A percentile compares a stretch with the other conserved stretches of the same genome.
Conservation (phyloP, 2,797 vertebrate genomes). For the Eulemur mongoz region DNA sequence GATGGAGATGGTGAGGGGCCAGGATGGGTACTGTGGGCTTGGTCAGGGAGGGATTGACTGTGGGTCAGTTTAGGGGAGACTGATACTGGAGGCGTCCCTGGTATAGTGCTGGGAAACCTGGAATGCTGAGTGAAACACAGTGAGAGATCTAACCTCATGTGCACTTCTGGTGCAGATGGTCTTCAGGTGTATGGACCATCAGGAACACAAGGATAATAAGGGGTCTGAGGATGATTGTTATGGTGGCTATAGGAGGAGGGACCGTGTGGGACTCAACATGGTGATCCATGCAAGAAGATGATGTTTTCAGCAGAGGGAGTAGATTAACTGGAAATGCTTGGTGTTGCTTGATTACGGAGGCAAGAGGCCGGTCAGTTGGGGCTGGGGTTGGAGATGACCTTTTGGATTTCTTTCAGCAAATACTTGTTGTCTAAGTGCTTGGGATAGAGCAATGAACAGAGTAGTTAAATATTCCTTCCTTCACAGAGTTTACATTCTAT, state of each 20-base stretch:
- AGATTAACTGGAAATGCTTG: background rate
- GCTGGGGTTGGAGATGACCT: background rate
- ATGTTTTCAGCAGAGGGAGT: background rate
- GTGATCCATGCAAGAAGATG: background rate
- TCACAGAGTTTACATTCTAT: background rate
- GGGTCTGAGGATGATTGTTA: background rate
- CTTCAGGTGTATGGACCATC: background rate
- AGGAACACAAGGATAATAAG: background rate
- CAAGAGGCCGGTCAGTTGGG: background rate
- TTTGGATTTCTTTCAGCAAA: constrained; percentile 13
- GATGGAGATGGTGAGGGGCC: background rate
- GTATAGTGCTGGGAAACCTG: background rate
- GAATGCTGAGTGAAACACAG: background rate
- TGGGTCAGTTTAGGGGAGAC: background rate
- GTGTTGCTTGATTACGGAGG: background rate
- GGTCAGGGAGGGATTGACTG: background rate
- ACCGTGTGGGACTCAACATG: background rate
- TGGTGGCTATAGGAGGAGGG: background rate
- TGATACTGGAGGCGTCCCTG: background rate
- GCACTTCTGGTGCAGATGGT: background rate
- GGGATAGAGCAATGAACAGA: background rate
- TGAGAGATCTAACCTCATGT: background rate
- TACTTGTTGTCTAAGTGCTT: constrained; percentile 25
- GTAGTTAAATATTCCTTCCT: background rate
- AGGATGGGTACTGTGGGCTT: background rate